A percentile compares a stretch with the other conserved stretches of the same genome.
Evolutionary conservation across 2,888 invertebrate genomes (phyloP).

Genomic region (Empis livida): DNA sequence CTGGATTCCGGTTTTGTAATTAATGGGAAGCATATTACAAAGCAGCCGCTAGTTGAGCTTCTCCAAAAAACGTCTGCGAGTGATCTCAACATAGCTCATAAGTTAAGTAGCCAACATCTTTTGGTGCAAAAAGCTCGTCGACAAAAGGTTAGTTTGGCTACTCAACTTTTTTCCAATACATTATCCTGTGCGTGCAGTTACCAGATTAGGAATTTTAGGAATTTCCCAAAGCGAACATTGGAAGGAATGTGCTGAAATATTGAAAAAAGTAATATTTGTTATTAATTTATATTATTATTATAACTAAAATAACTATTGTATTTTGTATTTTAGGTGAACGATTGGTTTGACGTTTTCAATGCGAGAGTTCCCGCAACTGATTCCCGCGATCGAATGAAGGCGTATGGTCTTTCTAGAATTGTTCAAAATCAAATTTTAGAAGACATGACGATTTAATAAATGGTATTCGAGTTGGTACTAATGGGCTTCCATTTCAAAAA

Average conservation of each 20-base stretch:
- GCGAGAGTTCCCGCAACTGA: too few species aligned
- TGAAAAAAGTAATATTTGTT: neutral
- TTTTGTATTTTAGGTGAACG: slow-evolving; percentile 9
- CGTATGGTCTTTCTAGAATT: slow-evolving; percentile 12
- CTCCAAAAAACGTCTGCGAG: neutral
- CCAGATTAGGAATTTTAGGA: slow-evolving; percentile 3
- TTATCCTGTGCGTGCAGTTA: slow-evolving; percentile 13
- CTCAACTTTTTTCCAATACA: slow-evolving; percentile 15
- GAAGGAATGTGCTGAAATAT: neutral
- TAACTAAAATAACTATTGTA: neutral
- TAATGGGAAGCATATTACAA: neutral
- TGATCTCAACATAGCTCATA: neutral
- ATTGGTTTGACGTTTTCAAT: too few species aligned
- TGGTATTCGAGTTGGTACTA: slow-evolving; percentile 12
- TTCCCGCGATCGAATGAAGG: slow-evolving; percentile 12
- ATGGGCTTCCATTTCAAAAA: slow-evolving; percentile 17
- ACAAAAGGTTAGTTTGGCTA: neutral
- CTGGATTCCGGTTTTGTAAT: slow-evolving; percentile 1
- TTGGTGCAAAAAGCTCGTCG: neutral
- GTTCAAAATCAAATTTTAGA: slow-evolving; percentile 14
- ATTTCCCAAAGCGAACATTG: neutral
- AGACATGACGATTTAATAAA: slow-evolving; percentile 11
- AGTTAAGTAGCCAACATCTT: neutral
- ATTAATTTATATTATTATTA: too few species aligned
- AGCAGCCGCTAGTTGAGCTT: neutral